Evolutionary conservation across 2,113 vertebrate genomes (phyloP).

Genomic region (Numida meleagris): DNA sequence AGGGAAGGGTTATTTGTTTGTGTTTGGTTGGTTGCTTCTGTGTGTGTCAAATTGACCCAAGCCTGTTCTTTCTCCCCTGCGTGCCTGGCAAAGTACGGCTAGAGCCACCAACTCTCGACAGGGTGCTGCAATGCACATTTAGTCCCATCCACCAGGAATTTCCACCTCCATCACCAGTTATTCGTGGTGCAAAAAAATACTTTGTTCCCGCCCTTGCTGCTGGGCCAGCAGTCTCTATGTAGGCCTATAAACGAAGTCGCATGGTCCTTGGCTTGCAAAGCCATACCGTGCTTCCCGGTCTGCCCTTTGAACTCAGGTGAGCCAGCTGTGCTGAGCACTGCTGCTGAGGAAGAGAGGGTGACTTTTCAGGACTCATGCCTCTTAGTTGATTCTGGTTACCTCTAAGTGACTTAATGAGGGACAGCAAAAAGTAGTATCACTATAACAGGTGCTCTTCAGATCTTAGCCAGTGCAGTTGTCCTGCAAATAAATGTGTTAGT

Average conservation of each 20-base stretch:
- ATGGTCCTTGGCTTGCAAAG: background rate
- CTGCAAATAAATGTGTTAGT: accelerated
- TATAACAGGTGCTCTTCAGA: background rate
- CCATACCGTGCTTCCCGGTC: accelerated
- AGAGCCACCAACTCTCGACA: background rate
- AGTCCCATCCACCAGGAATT: background rate
- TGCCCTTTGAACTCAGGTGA: background rate
- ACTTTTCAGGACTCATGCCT: background rate
- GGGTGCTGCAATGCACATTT: accelerated
- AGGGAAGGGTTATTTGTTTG: background rate
- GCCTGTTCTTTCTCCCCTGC: accelerated
- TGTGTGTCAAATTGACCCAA: background rate
- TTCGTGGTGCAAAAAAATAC: background rate
- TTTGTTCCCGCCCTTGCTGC: background rate
- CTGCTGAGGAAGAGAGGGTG: background rate
- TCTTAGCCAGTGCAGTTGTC: background rate
- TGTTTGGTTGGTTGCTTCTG: accelerated
- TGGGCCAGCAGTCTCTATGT: background rate
- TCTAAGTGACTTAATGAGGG: background rate
- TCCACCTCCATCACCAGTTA: background rate
- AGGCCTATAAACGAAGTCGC: background rate
- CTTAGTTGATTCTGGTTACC: background rate
- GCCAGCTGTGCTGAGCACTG: background rate
- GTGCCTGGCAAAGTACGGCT: background rate
- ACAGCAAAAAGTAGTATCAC: background rate